Base-by-base conservation (phyloP, 2,797 vertebrate genomes). In the Heterohyrax brucei region DNA sequence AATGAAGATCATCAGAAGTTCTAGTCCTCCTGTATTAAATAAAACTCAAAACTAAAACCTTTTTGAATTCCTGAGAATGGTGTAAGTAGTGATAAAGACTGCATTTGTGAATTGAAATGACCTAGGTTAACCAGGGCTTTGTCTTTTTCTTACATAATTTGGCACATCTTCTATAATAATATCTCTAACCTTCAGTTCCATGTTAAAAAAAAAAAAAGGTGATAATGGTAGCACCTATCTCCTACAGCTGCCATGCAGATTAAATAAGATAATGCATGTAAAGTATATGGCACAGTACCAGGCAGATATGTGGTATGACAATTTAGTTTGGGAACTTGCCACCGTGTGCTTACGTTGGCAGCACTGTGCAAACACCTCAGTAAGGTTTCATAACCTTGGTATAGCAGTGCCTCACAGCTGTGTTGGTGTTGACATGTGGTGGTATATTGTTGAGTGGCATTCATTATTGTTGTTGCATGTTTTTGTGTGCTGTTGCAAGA, bases 141-240 rank as follows among this genome's bases (percentile, higher is more conserved):
- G 33, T 10, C 76, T 64, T 89, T 95, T 93, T 89, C 83, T 89
- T 61, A 18, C 84, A 83, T 89, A 44, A 87, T 33, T 83, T 56
- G 9, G 6, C n/a, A 1, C 22, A 90, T 50, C 13, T 82, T 85
- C 72, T 56, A 62, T 73, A 76, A 62, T 73, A 76, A 19, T 87
- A 76, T 78, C 3, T 10, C 83, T 87, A 87, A 91, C 12, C 44
- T 13, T 88, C 30, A 75, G 18, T 61, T 90, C 83, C 10, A 72
- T 39, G 50, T 85, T n/a, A 70, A 21, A n/a, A 78, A 93, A 64
- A 93, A 64, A 18, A 44, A 1, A 50, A 4, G 48, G 26, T 8
- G 66, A 80, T 77, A 83, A 70, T 77, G 44, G 53, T 21, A 87
- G 33, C 30, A 78, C 8, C 22, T 85, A 44, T 3, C 48, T 96